These are phyloP conservation scores for Drosophila paramelanica DNA, from an alignment of 2,888 invertebrate genomes.

Conservation along the genomic window DNA sequence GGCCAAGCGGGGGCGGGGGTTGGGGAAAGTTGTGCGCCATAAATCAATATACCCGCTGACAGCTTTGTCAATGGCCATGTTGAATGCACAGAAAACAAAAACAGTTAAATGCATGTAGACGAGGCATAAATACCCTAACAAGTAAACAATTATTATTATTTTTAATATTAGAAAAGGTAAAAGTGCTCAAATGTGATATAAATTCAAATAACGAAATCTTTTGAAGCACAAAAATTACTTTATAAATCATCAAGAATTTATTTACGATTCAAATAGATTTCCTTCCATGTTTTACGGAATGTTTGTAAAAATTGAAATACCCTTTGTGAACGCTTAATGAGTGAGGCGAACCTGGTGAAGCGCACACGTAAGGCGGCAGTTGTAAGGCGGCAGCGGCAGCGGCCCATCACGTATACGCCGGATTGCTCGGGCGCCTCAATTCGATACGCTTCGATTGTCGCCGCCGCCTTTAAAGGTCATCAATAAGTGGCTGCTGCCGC, in stretches of 20 bases:
- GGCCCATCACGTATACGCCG: constrained; percentile 68
- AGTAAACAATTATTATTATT: too few species aligned
- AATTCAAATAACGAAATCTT: too few species aligned
- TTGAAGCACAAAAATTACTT: too few species aligned
- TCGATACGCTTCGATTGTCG: constrained; percentile 56
- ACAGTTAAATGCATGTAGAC: neutral
- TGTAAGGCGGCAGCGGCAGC: constrained; percentile 8
- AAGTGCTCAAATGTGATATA: too few species aligned
- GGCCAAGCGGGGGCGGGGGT: neutral
- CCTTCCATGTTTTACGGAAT: too few species aligned
- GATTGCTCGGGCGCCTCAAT: constrained; percentile 12
- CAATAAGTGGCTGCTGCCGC: constrained; percentile 64
- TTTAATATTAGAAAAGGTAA: too few species aligned
- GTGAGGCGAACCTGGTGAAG: constrained; percentile 32
- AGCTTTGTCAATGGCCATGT: constrained; percentile 75
- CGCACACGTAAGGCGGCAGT: constrained; percentile 1
- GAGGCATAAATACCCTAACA: neutral
- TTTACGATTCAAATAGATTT: neutral
- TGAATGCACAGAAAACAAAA: constrained; percentile 52
- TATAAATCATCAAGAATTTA: neutral
- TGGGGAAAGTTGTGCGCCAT: constrained; percentile 43
- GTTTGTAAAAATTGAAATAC: neutral
- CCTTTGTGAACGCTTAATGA: constrained; percentile 33
- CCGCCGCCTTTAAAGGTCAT: constrained; percentile 61
- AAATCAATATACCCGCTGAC: constrained; percentile 74